Evolutionary conservation across 2,888 invertebrate genomes (phyloP), one percentile per base, ranked within the genome.

Genomic region (Hirtodrosophila trivittata): DNA sequence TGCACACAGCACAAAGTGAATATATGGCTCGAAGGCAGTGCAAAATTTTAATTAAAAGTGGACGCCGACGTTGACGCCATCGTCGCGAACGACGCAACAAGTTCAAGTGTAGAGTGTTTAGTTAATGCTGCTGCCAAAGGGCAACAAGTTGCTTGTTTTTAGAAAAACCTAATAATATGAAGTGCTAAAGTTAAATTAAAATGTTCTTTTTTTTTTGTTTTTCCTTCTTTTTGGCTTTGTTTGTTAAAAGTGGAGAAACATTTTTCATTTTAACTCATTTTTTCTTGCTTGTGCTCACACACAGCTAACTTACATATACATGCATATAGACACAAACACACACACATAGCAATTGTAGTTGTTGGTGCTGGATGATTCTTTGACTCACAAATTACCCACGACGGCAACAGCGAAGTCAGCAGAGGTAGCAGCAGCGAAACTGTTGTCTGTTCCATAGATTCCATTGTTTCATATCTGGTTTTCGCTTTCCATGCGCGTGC

Each of bases 381-480:
- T 82, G 87, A 82, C 80, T 86, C 86, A 86, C 83, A 87, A 82
- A 87, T 80, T 78, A 70, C 59, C 83, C 74, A 14, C 33, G 26
- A 42, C 47, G 26, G 55, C 60, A 57, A 54, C 81, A 46, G 62
- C 81, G 66, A 54, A 62, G 66, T 39, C 58, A 45, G 52, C 65
- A 65, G 65, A 33, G 39, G 12, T 30, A 52, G 58, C 49, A 42
- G 57, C 85, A 77, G 76, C 65, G 60, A 77, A 86, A 87, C 64
- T 82, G 83, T 86, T 85, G 85, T 80, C 74, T 83, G 81, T 85
- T 77, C 67, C 86, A 57, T 57, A 30, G 49, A 45, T 62, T 18
- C 49, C 47, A 54, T 39, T 49, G 75, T 85, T 81, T 64, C 72
- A 82, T 84, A 84, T 82, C 85, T 84, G 85, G 82, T 86, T 82